Evolutionary conservation across 2,888 invertebrate species (phyloP).

Genomic region (Papilio protenor): DNA sequence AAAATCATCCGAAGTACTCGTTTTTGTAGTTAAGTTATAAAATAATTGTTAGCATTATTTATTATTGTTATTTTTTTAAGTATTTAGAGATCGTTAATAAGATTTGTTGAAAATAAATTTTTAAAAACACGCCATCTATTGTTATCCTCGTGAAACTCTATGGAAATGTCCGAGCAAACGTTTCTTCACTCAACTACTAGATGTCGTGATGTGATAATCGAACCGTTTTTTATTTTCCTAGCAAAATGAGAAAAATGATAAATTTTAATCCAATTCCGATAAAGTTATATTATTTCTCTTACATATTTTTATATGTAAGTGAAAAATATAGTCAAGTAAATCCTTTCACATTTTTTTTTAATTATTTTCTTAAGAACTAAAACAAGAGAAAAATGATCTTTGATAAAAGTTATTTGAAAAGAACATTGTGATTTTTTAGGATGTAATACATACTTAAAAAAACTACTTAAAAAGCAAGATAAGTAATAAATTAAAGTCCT

Average conservation of each 20-base stretch:
- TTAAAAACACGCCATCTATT: background rate
- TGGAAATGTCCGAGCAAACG: background rate
- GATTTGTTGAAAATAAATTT: constrained; percentile 20
- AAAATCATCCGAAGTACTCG: constrained; percentile 35
- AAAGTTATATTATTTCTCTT: too few species aligned
- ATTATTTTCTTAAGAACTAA: too few species aligned
- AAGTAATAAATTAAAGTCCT: too few species aligned
- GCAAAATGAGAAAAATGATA: background rate
- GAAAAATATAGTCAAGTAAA: background rate
- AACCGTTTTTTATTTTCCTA: background rate
- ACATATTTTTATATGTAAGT: background rate
- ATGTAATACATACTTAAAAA: too few species aligned
- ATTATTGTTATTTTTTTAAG: constrained; percentile 4
- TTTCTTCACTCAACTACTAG: background rate
- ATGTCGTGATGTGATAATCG: background rate
- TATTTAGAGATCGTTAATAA: background rate
- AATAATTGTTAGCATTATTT: background rate
- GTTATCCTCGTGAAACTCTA: background rate
- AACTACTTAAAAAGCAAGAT: too few species aligned
- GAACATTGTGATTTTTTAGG: too few species aligned
- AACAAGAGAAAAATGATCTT: too few species aligned
- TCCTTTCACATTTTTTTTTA: too few species aligned
- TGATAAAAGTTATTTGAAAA: too few species aligned
- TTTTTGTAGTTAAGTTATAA: constrained; percentile 31
- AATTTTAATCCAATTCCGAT: background rate